These are phyloP conservation scores for Acrossocheilus wenchowensis DNA, from an alignment of 2,797 vertebrate genomes.

Conservation along the genomic window DNA sequence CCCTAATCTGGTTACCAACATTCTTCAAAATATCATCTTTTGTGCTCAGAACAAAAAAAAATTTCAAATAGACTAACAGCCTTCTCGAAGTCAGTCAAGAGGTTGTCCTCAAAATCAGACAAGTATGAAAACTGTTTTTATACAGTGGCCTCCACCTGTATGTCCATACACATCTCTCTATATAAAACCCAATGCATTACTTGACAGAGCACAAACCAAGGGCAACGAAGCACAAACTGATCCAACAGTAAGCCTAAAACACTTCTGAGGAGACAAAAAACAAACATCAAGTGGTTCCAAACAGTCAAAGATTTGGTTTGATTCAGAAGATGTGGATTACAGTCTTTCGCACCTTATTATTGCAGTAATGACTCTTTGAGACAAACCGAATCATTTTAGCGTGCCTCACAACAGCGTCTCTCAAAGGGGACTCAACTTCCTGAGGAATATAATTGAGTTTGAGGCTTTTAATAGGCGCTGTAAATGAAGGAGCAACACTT, in stretches of 20 bases:
- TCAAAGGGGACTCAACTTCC: constrained; percentile 38
- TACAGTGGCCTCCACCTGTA: not conserved
- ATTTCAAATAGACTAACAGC: not conserved
- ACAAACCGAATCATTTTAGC: constrained; percentile 27
- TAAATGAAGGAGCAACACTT: constrained; percentile 38
- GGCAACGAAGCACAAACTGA: not conserved
- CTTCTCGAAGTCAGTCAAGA: not conserved
- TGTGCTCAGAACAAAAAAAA: too few species aligned
- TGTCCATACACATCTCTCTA: not conserved
- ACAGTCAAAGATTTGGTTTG: constrained; percentile 24
- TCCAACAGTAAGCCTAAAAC: not conserved
- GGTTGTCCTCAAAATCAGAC: not conserved
- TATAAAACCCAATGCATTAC: not conserved
- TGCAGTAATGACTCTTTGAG: constrained; percentile 38
- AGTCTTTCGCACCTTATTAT: constrained; percentile 31
- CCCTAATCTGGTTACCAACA: too few species aligned
- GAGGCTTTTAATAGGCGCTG: constrained; percentile 49
- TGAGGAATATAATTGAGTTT: constrained; percentile 39
- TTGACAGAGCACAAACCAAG: not conserved
- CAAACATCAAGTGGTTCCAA: constrained; percentile 21
- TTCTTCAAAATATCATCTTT: too few species aligned
- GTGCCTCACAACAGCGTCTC: constrained; percentile 14
- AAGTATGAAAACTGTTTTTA: not conserved
- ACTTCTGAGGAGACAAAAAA: not conserved
- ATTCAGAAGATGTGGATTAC: constrained; percentile 4